Percentiles rank a stretch among this genome's conserved stretches.
Evolutionary conservation across 2,797 vertebrate genomes (phyloP).

Genomic region (Sebastes matsubarae): DNA sequence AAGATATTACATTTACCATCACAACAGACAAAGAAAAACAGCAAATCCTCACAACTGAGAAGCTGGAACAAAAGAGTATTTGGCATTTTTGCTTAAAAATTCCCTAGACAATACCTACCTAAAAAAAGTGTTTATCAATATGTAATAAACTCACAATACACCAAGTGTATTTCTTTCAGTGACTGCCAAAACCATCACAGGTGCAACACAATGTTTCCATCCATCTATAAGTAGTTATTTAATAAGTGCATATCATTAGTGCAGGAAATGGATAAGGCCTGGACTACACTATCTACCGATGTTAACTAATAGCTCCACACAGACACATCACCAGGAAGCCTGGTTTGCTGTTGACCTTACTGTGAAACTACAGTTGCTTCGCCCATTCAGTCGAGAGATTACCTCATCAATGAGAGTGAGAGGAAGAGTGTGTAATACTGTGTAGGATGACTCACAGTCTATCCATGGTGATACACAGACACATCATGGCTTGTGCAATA

Average conservation of each 20-base stretch:
- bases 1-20: not conserved
- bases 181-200: not conserved
- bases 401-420: constrained; percentile 73
- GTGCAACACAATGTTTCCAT: not conserved
- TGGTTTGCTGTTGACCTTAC: constrained; percentile 35
- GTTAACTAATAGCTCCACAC: not conserved
- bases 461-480: constrained; percentile 48
- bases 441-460: constrained; percentile 74
- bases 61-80: not conserved
- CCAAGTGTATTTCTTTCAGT: not conserved
- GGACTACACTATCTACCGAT: not conserved
- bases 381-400: constrained; percentile 63
- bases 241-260: not conserved
- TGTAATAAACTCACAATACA: not conserved
- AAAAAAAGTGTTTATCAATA: not conserved
- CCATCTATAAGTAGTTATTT: not conserved
- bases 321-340: constrained; percentile 1
- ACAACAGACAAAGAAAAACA: not conserved
- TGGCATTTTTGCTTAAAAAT: not conserved
- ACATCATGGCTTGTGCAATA: constrained; percentile 31
- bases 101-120: no score
- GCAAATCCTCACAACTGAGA: not conserved
- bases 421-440: constrained; percentile 58
- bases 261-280: constrained; percentile 3
- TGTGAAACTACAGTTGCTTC: constrained; percentile 39